These are phyloP conservation scores for Calephelis virginiensis DNA, from an alignment of 1,140 invertebrate genomes.

Conservation along the genomic window DNA sequence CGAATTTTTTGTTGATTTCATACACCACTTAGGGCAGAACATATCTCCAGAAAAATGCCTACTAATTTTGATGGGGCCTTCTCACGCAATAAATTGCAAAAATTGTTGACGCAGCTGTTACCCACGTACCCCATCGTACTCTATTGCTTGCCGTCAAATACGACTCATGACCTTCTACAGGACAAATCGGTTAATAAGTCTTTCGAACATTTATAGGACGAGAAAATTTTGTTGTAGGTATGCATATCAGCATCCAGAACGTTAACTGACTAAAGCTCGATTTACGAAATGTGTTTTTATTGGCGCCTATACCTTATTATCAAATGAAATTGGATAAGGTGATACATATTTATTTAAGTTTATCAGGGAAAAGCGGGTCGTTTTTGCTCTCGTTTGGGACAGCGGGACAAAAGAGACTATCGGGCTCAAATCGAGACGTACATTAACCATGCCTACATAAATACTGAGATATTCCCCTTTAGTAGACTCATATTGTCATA, in stretches of 20 bases:
- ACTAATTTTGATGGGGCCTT: constrained; percentile 55
- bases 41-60: constrained; percentile 43
- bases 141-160: constrained; percentile 59
- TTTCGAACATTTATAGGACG: constrained; percentile 32
- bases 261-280: not conserved
- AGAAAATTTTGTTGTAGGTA: not conserved
- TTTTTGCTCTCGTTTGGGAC: no score
- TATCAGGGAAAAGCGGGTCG: no score
- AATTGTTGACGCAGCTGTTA: constrained; percentile 51
- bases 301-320: no score
- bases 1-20: constrained; percentile 46
- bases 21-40: constrained; percentile 49
- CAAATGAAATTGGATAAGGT: no score
- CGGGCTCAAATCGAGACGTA: no score
- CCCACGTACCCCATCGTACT: constrained; percentile 42
- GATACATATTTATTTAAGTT: no score
- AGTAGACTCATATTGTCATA: no score
- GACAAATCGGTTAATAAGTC: constrained; percentile 43
- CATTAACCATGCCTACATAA: no score
- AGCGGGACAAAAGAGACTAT: no score
- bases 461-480: no score
- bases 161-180: constrained; percentile 58
- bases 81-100: constrained; percentile 42
- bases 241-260: constrained; percentile 5
- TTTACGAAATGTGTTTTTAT: no score